Evolutionary conservation across 1,140 invertebrate species (phyloP), one percentile per base, ranked within the genome.

Genomic region (Steinernema khuongi): DNA sequence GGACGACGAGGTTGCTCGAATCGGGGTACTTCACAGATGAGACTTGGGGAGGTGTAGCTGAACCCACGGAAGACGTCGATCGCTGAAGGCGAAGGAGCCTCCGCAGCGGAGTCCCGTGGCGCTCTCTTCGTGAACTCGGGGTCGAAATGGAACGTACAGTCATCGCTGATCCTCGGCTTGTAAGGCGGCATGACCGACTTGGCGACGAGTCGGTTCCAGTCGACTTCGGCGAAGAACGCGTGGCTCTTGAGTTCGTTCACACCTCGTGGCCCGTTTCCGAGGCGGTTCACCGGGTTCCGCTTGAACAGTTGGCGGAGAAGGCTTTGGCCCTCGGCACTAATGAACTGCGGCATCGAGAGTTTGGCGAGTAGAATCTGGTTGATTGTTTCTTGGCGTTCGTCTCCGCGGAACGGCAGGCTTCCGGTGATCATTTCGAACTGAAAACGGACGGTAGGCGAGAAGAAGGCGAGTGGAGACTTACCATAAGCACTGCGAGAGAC

Each of bases 401-500:
- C 87, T 28, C 94, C 95, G 89, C 97, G 95, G 85, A 98, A 99
- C 60, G 96, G 96, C 68, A 99, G 88, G 79, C 92, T 91, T 68
- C 96, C 96, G 0, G 96, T 98, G 75, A 99, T 87, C 96, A 99
- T 98, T 89, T 99, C 96, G 90, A 93, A 99, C 94, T 94, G 83
- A 73, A 31, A 72, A 78, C 66, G 32, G 17, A 14, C 50, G 26
- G 4, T 17, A 68, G 22, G 26, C 0, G 28, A 19, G 19, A 17
- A 76, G 66, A 41, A 50, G 31, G 43, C 43, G 22, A 44, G 70
- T 31, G 14, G 29, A 74, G n/a, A 74, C 71, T 82, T 85, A 93
- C 92, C 94, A 97, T 96, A 76, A 97, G 88, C 36, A 97, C 94
- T 70, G 94, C 96, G 88, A 97, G 96, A 19, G 93, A 96, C 96